These are phyloP conservation scores for Troides oblongomaculatus DNA, from an alignment of 2,888 invertebrate genomes.

Conservation along the genomic window DNA sequence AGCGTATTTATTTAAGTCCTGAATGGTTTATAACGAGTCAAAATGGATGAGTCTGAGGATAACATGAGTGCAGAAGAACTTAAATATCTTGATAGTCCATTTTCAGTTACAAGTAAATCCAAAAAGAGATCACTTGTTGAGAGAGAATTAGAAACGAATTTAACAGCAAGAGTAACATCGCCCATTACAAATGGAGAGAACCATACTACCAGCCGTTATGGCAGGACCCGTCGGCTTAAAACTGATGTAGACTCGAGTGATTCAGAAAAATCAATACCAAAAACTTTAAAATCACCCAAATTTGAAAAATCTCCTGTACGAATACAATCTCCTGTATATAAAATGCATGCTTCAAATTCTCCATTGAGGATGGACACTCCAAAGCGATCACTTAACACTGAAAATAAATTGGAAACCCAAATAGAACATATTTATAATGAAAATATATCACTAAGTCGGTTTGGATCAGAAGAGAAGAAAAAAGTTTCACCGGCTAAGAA, in stretches of 20 bases:
- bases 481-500: constrained; percentile 43
- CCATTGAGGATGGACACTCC: constrained; percentile 52
- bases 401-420: constrained; percentile 52
- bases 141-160: constrained; percentile 67
- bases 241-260: constrained; percentile 62
- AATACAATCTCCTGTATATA: constrained; percentile 54
- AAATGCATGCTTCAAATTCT: constrained; percentile 70
- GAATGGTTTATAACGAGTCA: constrained; percentile 32
- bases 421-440: constrained; percentile 65
- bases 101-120: constrained; percentile 51
- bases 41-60: constrained; percentile 68
- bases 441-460: constrained; percentile 62
- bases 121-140: constrained; percentile 69
- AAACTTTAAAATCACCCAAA: constrained; percentile 47
- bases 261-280: constrained; percentile 55
- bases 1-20: constrained; percentile 38
- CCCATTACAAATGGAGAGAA: constrained; percentile 51
- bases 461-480: constrained; percentile 50
- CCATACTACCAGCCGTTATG: constrained; percentile 79
- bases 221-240: constrained; percentile 79
- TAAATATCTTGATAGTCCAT: constrained; percentile 42
- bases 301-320: constrained; percentile 51
- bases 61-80: constrained; percentile 56
- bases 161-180: constrained; percentile 65
- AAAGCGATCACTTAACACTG: constrained; percentile 37